A percentile compares a stretch with the other conserved stretches of the same genome.
phyloP scores from a whole-genome alignment of 2,113 vertebrate genomes.

The Bubo scandiacus region DNA sequence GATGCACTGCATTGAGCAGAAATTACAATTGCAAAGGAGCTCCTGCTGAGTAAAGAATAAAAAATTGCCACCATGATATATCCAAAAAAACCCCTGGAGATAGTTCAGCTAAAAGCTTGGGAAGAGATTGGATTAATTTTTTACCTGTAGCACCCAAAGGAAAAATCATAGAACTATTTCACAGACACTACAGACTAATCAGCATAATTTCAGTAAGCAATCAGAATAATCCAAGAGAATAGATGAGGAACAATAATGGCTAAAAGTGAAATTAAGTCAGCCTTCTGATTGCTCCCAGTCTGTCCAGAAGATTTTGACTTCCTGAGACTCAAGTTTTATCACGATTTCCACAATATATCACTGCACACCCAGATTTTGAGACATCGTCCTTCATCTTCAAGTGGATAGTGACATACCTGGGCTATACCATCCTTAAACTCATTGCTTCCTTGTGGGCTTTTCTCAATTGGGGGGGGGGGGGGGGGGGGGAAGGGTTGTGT shows the following conservation, averaged over 20 bases:
- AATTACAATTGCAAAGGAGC: slow-evolving; percentile 12
- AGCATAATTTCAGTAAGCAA: slow-evolving; percentile 36
- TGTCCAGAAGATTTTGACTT: slow-evolving; percentile 24
- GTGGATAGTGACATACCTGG: background rate
- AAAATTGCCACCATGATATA: background rate
- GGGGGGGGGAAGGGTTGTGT: background rate
- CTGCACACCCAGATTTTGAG: slow-evolving; percentile 1
- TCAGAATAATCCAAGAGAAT: slow-evolving; percentile 48
- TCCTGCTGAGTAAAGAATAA: background rate
- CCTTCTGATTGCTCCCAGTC: slow-evolving; percentile 28
- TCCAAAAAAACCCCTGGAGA: background rate
- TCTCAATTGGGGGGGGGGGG: background rate
- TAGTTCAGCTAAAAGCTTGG: background rate
- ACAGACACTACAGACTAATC: slow-evolving; percentile 13
- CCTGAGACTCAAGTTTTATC: background rate
- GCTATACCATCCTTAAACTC: slow-evolving; percentile 3
- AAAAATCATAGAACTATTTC: slow-evolving; percentile 34
- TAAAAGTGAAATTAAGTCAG: slow-evolving; percentile 56
- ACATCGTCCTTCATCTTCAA: background rate
- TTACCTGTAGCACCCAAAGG: slow-evolving; percentile 24
- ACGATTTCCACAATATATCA: background rate
- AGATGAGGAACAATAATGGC: slow-evolving; percentile 17
- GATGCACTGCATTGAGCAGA: background rate
- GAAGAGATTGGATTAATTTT: slow-evolving; percentile 29
- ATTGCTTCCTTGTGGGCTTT: slow-evolving; percentile 5